phyloP scores from a whole-genome alignment of 2,888 invertebrate species.

The Agriopis marginaria region DNA sequence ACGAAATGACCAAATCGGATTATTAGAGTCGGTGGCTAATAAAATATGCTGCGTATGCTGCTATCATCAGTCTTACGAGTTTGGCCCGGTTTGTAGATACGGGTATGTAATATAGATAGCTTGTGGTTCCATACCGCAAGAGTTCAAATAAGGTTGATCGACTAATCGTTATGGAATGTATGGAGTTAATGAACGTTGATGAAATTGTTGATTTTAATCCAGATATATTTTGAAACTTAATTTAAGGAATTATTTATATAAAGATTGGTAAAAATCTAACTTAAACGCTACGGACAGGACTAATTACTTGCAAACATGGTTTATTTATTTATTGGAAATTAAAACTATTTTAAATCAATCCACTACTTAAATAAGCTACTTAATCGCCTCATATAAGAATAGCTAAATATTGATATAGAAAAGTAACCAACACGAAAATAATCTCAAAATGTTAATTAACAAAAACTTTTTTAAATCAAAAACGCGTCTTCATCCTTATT shows the following conservation, averaged over 20 bases:
- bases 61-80: constrained; percentile 57
- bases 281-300: background rate
- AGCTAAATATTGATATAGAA: too few relatives aligned
- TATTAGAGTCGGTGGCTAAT: constrained; percentile 62
- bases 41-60: constrained; percentile 53
- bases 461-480: too few relatives aligned
- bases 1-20: constrained; percentile 65
- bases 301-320: too few relatives aligned
- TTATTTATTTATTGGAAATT: too few relatives aligned
- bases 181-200: constrained; percentile 18
- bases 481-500: too few relatives aligned
- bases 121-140: constrained; percentile 47
- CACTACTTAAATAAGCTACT: too few relatives aligned
- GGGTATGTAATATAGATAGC: constrained; percentile 14
- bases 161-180: constrained; percentile 25
- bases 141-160: constrained; percentile 48
- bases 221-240: constrained; percentile 2
- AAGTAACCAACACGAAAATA: too few relatives aligned
- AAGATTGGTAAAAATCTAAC: background rate
- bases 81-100: constrained; percentile 34
- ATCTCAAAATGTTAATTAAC: too few relatives aligned
- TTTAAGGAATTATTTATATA: background rate
- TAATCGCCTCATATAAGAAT: too few relatives aligned
- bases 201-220: constrained; percentile 1
- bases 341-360: too few relatives aligned